phyloP scores from a whole-genome alignment of 2,113 vertebrate species.

The Atrichornis clamosus region DNA sequence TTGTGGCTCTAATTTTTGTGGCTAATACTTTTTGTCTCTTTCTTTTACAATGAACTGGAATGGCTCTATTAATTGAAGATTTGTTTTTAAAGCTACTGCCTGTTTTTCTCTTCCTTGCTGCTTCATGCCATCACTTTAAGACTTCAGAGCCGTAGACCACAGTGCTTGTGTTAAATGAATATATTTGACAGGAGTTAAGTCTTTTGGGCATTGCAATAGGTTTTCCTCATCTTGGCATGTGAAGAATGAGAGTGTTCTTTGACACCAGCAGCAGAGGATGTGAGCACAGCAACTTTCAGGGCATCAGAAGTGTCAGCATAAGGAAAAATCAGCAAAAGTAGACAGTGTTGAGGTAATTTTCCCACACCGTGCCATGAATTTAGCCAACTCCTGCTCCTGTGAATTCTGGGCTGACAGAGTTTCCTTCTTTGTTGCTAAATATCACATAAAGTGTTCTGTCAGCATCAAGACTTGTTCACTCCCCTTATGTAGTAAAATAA shows the following conservation, averaged over 20 bases:
- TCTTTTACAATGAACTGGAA: neutral
- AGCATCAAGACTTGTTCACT: slow-evolving; percentile 47
- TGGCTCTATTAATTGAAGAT: neutral
- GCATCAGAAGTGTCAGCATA: slow-evolving; percentile 71
- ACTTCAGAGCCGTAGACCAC: slow-evolving; percentile 65
- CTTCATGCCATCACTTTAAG: slow-evolving; percentile 58
- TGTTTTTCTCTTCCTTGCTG: slow-evolving; percentile 14
- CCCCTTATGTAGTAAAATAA: slow-evolving; percentile 58
- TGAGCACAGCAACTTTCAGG: slow-evolving; percentile 74
- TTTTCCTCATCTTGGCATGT: slow-evolving; percentile 77
- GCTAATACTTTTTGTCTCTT: neutral
- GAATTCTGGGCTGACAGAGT: slow-evolving; percentile 52
- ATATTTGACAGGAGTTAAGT: slow-evolving; percentile 77
- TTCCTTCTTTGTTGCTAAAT: slow-evolving; percentile 69
- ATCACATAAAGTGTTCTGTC: slow-evolving; percentile 68
- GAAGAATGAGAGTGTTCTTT: slow-evolving; percentile 74
- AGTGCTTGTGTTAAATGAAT: slow-evolving; percentile 73
- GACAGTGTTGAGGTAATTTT: slow-evolving; percentile 71
- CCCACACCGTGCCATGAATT: slow-evolving; percentile 52
- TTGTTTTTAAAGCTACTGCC: slow-evolving; percentile 50
- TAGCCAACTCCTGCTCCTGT: slow-evolving; percentile 56
- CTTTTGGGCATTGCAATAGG: slow-evolving; percentile 79
- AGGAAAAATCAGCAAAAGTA: slow-evolving; percentile 71
- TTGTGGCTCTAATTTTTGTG: neutral
- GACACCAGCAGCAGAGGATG: slow-evolving; percentile 74